phyloP scores from a whole-genome alignment of 2,797 vertebrate genomes.

The Bufotes viridis region DNA sequence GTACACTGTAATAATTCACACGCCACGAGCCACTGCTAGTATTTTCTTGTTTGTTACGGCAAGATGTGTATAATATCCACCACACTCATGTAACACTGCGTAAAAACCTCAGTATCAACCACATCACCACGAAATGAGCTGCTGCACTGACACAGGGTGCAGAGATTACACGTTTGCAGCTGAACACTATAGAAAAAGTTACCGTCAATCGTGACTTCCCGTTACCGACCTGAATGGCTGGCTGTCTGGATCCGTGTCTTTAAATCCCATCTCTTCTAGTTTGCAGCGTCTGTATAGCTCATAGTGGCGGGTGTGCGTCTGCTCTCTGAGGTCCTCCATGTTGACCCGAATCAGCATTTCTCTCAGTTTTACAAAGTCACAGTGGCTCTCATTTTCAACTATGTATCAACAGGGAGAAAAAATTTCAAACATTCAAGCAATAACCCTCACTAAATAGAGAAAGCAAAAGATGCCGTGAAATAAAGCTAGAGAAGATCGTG shows the following conservation, averaged over 20 bases:
- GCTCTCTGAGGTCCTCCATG: slow-evolving; percentile 98
- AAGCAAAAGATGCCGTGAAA: not conserved
- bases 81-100: no score
- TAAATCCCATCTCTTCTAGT: slow-evolving; percentile 98
- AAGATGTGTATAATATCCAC: no score
- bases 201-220: accelerated
- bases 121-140: no score
- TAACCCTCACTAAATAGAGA: not conserved
- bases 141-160: no score
- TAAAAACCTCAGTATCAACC: not conserved
- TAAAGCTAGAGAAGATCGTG: not conserved
- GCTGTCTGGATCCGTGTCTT: slow-evolving; percentile 95
- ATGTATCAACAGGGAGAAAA: not conserved
- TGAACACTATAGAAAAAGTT: not conserved
- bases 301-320: slow-evolving; percentile 96
- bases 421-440: not conserved
- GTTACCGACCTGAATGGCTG: slow-evolving; percentile 91
- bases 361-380: slow-evolving; percentile 95
- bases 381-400: slow-evolving; percentile 99
- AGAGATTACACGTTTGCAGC: not conserved
- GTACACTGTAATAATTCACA: not conserved
- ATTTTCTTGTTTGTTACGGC: not conserved
- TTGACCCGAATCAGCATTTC: slow-evolving; percentile 98
- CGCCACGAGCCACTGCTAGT: not conserved
- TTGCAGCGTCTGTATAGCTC: slow-evolving; percentile 97